Base-by-base conservation (phyloP, 2,888 invertebrate species). In the Agrilus biguttatus region DNA sequence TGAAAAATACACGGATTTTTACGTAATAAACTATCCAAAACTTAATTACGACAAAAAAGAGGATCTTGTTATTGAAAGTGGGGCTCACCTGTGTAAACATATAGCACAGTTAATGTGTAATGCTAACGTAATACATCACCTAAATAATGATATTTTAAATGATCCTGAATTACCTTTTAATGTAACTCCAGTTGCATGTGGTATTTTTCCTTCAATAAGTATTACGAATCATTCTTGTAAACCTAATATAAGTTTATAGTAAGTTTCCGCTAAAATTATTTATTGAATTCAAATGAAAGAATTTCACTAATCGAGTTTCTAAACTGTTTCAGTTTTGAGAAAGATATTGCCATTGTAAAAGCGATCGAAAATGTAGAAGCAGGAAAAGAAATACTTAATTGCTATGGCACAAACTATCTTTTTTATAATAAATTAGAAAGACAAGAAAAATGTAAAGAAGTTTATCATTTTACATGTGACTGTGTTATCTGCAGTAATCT, bases 151-250 rank as follows among this genome's bases (percentile, higher is more conserved):
- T 10, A 14, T 44, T 33, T 43, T 46, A 52, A n/a, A 59, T 59
- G 43, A 47, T 10, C 8, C 3, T 10, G 28, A 28, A 28, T 41
- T 32, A 7, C 40, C 69, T 72, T 49, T 60, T 61, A n/a, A 69
- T 73, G 52, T 63, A 76, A 41, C 40, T 12, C 34, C 46, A 35
- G 39, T 61, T 40, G 90, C 86, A 1, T 82, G 88, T 2, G 90
- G 83, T 1, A 83, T 92, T 56, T 90, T 84, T 61, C 86, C 91
- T 0, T 80, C 86, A 1, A 78, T 87, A 0, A 86, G 89, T 54
- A 78, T 92, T 68, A 85, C 92, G 78, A 96, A 95, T 64, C 95
- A 96, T 67, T 84, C 90, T 0, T 95, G 95, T 61, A 79, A 83
- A 49, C 83, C 89, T 6, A 83, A 83, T 54, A 82, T 91, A 45